Conservation (phyloP, 2,113 vertebrate genomes). For the Melanerpes formicivorus region DNA sequence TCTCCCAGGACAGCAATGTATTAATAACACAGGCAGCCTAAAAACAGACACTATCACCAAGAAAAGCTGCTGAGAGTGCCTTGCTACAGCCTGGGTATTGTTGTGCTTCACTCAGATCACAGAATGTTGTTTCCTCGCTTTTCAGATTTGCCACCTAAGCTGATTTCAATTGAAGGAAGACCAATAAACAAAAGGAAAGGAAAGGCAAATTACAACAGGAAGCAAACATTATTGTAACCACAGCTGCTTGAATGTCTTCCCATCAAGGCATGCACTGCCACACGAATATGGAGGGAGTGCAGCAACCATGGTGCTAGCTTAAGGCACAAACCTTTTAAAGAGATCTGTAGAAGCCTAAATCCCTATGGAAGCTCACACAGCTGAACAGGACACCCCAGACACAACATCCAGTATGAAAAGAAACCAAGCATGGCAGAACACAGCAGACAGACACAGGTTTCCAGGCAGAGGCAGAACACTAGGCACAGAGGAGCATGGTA, state of each 20-base stretch:
- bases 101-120: not conserved
- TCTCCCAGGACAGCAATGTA: conserved; percentile 45
- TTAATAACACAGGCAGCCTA: conserved; percentile 73
- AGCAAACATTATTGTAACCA: not conserved
- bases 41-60: conserved; percentile 66
- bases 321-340: not conserved
- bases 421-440: not conserved
- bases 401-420: not conserved
- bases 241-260: not conserved
- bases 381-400: not conserved
- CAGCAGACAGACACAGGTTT: not conserved
- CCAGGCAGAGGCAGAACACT: not conserved
- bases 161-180: conserved; percentile 30
- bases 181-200: conserved; percentile 26
- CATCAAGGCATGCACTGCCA: not conserved
- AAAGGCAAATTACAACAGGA: conserved; percentile 4
- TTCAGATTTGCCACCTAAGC: not conserved
- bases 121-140: not conserved
- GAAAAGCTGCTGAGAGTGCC: not conserved
- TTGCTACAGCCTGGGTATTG: not conserved
- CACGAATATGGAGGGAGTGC: not conserved
- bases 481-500: not conserved
- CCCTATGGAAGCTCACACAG: not conserved
- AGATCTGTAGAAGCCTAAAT: not conserved
- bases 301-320: not conserved